Conservation (phyloP, 2,113 vertebrate species). For the Megalops atlanticus region DNA sequence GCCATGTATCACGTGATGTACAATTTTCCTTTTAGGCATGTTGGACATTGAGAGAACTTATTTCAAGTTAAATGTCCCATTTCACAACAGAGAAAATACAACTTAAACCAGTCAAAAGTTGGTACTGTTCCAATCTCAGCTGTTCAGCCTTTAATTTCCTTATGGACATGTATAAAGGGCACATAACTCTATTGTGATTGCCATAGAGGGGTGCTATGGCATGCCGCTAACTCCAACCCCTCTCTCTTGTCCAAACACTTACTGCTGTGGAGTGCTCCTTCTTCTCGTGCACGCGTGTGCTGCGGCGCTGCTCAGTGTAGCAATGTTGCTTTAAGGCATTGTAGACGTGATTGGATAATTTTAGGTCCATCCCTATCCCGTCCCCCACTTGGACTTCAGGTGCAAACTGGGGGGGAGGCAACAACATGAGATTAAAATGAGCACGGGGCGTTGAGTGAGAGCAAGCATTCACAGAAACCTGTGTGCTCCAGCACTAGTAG, state of each 20-base stretch:
- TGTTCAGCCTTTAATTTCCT: no score
- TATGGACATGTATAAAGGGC: no score
- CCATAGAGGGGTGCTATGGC: no score
- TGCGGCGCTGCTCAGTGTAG: slow-evolving; percentile 87
- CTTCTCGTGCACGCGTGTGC: slow-evolving; percentile 91
- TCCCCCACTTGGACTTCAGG: slow-evolving; percentile 93
- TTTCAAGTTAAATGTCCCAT: no score
- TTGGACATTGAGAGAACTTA: no score
- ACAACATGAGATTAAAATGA: neutral
- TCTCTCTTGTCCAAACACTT: slow-evolving; percentile 45
- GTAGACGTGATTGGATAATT: slow-evolving; percentile 94
- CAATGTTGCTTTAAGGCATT: slow-evolving; percentile 95
- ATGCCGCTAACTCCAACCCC: no score
- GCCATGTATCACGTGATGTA: no score
- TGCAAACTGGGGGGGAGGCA: slow-evolving; percentile 77
- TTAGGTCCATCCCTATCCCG: slow-evolving; percentile 94
- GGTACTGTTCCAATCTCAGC: no score
- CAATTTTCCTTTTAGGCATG: no score
- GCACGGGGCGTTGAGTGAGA: neutral
- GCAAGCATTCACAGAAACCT: neutral
- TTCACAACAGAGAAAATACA: no score
- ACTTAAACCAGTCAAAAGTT: no score
- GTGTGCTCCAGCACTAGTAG: neutral
- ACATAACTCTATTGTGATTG: no score
- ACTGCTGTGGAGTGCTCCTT: slow-evolving; percentile 97